phyloP scores from a whole-genome alignment of 1,140 invertebrate genomes.

The Aphaenogaster floridana region DNA sequence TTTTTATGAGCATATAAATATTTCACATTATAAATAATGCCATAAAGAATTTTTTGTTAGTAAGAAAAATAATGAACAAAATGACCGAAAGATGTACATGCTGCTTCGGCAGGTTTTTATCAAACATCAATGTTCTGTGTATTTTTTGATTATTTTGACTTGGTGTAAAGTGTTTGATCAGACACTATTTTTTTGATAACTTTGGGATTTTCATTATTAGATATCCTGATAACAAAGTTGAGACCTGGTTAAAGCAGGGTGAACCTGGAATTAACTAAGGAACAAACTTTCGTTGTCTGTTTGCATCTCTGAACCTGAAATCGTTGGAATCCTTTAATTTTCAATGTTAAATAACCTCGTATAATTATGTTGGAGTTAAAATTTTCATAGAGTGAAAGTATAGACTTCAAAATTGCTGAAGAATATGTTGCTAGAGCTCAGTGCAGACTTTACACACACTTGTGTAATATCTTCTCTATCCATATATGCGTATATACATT shows the following conservation, averaged over 20 bases:
- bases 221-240: background rate
- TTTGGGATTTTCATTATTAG: conserved; percentile 20
- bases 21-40: background rate
- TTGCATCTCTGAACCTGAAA: conserved; percentile 6
- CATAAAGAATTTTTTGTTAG: background rate
- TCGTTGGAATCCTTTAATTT: conserved; percentile 7
- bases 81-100: background rate
- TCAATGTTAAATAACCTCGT: conserved; percentile 9
- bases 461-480: background rate
- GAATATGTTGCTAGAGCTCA: background rate
- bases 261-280: conserved; percentile 15
- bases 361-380: background rate
- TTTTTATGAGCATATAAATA: background rate
- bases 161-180: background rate
- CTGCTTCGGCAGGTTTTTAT: background rate
- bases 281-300: conserved; percentile 35
- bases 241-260: conserved; percentile 9
- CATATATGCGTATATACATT: too few relatives aligned
- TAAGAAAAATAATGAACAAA: background rate
- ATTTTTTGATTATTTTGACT: background rate
- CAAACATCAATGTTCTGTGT: background rate
- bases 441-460: background rate
- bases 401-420: background rate
- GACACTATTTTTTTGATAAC: background rate
- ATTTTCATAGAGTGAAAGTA: conserved; percentile 5